phyloP scores from a whole-genome alignment of 1,140 invertebrate species.

The Drosophila kepulauana region DNA sequence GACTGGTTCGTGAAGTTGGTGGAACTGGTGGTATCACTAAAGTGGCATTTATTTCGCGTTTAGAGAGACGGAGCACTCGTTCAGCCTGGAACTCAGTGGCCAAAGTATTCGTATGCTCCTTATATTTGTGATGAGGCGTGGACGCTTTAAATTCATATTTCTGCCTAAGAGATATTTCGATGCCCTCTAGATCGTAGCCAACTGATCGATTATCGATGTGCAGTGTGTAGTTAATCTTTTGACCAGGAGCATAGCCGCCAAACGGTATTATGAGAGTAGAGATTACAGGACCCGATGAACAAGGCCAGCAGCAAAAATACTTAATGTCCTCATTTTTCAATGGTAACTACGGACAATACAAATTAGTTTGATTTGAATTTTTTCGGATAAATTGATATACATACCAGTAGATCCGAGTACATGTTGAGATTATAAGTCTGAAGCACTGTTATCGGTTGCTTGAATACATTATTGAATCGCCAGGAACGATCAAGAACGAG shows the following conservation, averaged over 20 bases:
- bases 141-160: conserved; percentile 56
- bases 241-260: conserved; percentile 77
- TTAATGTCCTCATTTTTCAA: conserved; percentile 68
- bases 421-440: conserved; percentile 90
- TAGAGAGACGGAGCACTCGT: conserved; percentile 63
- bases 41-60: conserved; percentile 62
- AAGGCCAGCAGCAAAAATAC: conserved; percentile 79
- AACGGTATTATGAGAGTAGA: conserved; percentile 73
- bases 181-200: conserved; percentile 62
- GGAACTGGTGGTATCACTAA: conserved; percentile 70
- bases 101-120: conserved; percentile 45
- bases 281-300: conserved; percentile 69
- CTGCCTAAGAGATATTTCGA: conserved; percentile 47
- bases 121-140: conserved; percentile 48
- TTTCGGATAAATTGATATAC: not conserved
- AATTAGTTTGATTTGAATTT: not conserved
- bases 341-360: conserved; percentile 47
- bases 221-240: conserved; percentile 65
- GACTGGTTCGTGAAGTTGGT: conserved; percentile 82
- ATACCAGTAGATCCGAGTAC: conserved; percentile 79
- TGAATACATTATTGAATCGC: conserved; percentile 90
- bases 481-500: conserved; percentile 86
- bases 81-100: conserved; percentile 39
- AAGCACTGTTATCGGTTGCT: conserved; percentile 90
- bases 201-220: conserved; percentile 69